Conservation (phyloP, 1,140 invertebrate genomes). For the Solenopsis fugax region DNA sequence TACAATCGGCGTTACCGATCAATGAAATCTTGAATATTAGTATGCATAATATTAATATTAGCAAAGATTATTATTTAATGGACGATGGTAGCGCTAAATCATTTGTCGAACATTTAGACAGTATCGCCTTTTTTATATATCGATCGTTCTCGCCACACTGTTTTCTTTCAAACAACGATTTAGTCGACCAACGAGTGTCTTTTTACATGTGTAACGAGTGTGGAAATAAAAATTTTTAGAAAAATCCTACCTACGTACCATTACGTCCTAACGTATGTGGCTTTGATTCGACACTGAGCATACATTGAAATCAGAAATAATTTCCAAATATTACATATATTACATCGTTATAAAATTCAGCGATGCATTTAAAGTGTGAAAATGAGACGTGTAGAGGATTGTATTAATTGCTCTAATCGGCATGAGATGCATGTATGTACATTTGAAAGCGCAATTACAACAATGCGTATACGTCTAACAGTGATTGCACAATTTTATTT, state of each 20-base stretch:
- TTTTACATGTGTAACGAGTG: constrained; percentile 31
- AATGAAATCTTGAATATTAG: constrained; percentile 40
- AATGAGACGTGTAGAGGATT: neutral
- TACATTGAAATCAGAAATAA: neutral
- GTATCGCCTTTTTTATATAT: constrained; percentile 42
- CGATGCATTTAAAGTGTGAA: neutral
- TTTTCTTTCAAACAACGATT: neutral
- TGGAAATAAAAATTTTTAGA: constrained; percentile 34
- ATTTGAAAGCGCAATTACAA: neutral
- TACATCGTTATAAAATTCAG: constrained; percentile 6
- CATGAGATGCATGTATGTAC: neutral
- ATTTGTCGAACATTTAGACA: constrained; percentile 11
- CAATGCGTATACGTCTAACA: neutral
- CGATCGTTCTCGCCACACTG: neutral
- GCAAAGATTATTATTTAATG: constrained; percentile 38
- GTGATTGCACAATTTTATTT: neutral
- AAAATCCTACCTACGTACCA: neutral
- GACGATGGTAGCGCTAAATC: neutral
- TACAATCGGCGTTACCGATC: neutral
- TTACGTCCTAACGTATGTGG: neutral
- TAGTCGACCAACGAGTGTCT: neutral
- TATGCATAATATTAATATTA: constrained; percentile 44
- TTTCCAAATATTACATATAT: neutral
- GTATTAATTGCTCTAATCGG: constrained; percentile 3
- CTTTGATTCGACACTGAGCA: neutral